Base-by-base conservation (phyloP, 2,113 vertebrate species). In the Andinoacara biseriatus region DNA sequence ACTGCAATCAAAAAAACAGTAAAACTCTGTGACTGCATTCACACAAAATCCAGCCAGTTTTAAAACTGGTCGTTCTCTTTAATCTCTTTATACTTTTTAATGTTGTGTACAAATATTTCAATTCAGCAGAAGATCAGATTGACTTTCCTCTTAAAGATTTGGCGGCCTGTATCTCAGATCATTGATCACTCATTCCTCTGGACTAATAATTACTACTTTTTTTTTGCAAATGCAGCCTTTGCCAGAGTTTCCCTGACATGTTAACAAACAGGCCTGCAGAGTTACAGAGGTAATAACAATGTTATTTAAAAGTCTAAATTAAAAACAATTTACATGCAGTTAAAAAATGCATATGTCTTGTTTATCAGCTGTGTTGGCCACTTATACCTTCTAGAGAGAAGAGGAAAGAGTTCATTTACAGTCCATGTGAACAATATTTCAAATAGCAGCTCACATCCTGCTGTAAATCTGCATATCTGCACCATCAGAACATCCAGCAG, bases 331-430 rank as follows among this genome's bases (percentile, higher is more conserved):
- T 61, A 29, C 67, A 80, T 89, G 79, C 78, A 76, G 35, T 76
- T 82, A 82, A 13, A 84, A 84, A 90, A 86, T 90, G 81, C 83
- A 85, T 81, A 69, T 74, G 17, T 84, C 33, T 26, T 78, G 20
- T 74, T 69, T 67, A 78, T 49, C 7, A 63, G 31, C 59, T 80
- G 46, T 49, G 2, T 56, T 78, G 46, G 75, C 63, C 76, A 84
- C 24, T 74, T 29, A 83, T 89, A 81, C 58, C 72, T 18, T 29
- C 43, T 20, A 7, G 5, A 69, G 60, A 69, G 38, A 74, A 63
- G 63, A 79, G 7, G 46, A 72, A 54, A 72, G 38, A 67, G 61
- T 74, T 54, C 40, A 58, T 76, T 81, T 72, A 46, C 74, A 81
- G 54, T 54, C 43, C 54, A 83, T 54, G 17, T 4, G 5, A 49